phyloP scores from a whole-genome alignment of 2,888 invertebrate species.

The Nesidiocoris tenuis region DNA sequence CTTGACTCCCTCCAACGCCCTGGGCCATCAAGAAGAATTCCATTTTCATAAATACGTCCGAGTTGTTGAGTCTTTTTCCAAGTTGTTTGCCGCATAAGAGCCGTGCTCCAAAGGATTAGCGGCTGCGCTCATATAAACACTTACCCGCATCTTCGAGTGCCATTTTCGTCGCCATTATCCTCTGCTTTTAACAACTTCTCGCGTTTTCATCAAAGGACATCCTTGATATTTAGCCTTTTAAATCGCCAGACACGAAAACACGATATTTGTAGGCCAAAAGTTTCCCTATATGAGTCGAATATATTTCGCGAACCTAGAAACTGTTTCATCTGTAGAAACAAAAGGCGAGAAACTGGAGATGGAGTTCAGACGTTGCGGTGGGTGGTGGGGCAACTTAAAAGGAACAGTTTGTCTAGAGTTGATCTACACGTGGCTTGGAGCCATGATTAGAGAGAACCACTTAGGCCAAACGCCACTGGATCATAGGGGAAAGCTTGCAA shows the following conservation, averaged over 20 bases:
- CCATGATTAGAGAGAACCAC: conserved; percentile 42
- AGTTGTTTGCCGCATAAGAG: not conserved
- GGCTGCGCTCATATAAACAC: too few species aligned
- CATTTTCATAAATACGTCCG: not conserved
- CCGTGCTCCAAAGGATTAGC: too few species aligned
- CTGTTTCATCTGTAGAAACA: conserved; percentile 6
- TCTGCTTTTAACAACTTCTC: not conserved
- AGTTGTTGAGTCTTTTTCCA: not conserved
- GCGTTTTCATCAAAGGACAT: not conserved
- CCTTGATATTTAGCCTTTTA: not conserved
- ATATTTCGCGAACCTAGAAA: conserved; percentile 34
- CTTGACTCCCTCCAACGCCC: too few species aligned
- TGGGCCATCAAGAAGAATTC: too few species aligned
- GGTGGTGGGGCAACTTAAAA: conserved; percentile 27
- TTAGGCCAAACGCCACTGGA: conserved; percentile 38
- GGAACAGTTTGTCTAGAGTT: conserved; percentile 41
- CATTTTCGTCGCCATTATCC: too few species aligned
- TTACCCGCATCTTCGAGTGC: too few species aligned
- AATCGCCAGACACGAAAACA: conserved; percentile 10
- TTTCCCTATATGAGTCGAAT: conserved; percentile 1
- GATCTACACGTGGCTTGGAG: conserved; percentile 41
- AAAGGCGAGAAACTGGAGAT: not conserved
- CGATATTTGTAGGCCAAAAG: conserved; percentile 1
- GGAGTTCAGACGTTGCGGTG: not conserved
- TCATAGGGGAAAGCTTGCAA: conserved; percentile 26